phyloP scores from a whole-genome alignment of 2,888 invertebrate species.

The Melieria omissa region DNA sequence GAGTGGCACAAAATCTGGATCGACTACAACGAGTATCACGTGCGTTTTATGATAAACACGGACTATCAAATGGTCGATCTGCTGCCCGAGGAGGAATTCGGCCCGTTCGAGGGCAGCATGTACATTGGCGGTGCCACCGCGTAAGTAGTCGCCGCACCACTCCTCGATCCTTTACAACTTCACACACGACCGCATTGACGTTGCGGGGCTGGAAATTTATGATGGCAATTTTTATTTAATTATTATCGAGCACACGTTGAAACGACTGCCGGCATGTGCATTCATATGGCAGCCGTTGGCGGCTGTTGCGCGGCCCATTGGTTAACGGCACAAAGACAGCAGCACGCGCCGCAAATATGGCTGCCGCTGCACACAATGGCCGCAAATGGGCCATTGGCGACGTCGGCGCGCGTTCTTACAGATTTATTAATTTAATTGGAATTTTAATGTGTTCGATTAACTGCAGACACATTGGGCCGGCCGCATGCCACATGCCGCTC shows the following conservation, averaged over 20 bases:
- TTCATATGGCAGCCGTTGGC: no score
- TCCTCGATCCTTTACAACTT: not conserved
- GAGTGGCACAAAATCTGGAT: constrained; percentile 98
- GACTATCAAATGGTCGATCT: constrained; percentile 90
- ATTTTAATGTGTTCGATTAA: constrained; percentile 24
- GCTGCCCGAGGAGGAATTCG: constrained; percentile 86
- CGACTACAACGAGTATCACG: constrained; percentile 93
- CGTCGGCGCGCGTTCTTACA: constrained; percentile 12
- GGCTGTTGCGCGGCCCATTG: no score
- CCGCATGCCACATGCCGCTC: not conserved
- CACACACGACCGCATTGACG: not conserved
- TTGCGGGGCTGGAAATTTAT: constrained; percentile 54
- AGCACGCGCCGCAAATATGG: no score
- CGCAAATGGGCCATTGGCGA: constrained; percentile 21
- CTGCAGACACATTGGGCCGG: constrained; percentile 8
- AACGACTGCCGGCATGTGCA: not conserved
- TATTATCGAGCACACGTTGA: constrained; percentile 43
- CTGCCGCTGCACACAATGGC: not conserved
- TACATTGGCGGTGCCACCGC: constrained; percentile 93
- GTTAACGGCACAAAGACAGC: no score
- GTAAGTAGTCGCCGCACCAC: constrained; percentile 70
- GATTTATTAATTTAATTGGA: constrained; percentile 30
- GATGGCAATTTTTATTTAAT: constrained; percentile 56
- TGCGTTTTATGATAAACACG: constrained; percentile 91
- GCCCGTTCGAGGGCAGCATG: constrained; percentile 93